Base-by-base conservation (phyloP, 2,888 invertebrate species). In the Drosophila merina region DNA sequence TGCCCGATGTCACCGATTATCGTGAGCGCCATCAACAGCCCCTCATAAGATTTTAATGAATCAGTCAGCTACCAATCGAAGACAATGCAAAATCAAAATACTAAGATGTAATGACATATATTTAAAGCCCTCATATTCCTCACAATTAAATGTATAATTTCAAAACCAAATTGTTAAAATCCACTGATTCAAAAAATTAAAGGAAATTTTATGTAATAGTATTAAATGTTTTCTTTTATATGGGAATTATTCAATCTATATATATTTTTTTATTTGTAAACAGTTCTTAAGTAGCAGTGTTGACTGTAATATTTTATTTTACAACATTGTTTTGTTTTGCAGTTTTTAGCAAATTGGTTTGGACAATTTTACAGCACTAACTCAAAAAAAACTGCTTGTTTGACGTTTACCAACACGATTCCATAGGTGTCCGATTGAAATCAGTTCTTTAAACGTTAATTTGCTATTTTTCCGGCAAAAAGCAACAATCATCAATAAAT, bases 21-120 rank as follows among this genome's bases (percentile, higher is more conserved):
- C 86, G 87, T 33, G 70, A 78, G 36, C 74, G 86, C 40, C 88
- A 84, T 40, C 77, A 77, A 9, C 83, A 88, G 64, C 92, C 91
- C 25, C 77, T 92, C 3, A 90, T 92, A 64, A 86, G 90, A 73
- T 83, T 91, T 74, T 92, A 81, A 89, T 79, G 36, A 81, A 89
- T 79, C 36, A 25, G 25, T 1, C 8, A 9, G 8, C 42, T 38
- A 10, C 36, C 26, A 42, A 42, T 36, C 20, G 12, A 44, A 2
- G 3, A 28, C 66, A 78, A 82, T 84, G 78, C 69, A 78, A 78
- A 78, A 68, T 54, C 36, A 57, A 49, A 54, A 55, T 42, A 63
- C 64, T 70, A 31, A 47, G 20, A 20, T 20, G 20, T 20, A 31
- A 44, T 25, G 25, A 26, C 9, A 45, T 9, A 42, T 2, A 42